Conservation (phyloP, 2,888 invertebrate genomes). For the Oxycera nigricornis region DNA sequence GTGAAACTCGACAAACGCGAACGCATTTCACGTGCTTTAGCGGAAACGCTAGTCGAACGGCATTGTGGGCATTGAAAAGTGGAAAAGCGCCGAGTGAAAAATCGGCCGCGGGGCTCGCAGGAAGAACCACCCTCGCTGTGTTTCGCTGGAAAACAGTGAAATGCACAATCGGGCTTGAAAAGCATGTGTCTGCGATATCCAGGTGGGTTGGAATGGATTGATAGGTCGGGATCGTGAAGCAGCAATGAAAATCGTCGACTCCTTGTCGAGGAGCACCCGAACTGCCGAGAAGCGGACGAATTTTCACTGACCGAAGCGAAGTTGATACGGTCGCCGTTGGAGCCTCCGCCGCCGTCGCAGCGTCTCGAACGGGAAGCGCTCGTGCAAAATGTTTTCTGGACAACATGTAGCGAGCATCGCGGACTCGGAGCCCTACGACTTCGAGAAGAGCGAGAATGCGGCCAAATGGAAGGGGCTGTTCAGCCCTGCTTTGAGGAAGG, state of each 20-base stretch:
- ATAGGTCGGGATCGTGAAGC: not conserved
- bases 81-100: constrained; percentile 8
- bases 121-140: too few species aligned
- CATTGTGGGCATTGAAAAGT: not conserved
- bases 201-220: not conserved
- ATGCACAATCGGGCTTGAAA: not conserved
- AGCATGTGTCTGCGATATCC: not conserved
- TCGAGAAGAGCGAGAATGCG: constrained; percentile 86
- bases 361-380: not conserved
- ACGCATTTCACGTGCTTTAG: too few species aligned
- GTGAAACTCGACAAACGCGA: not conserved
- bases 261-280: not conserved
- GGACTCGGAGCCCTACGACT: constrained; percentile 67
- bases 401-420: constrained; percentile 45
- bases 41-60: not conserved
- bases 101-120: too few species aligned
- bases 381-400: constrained; percentile 47
- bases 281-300: not conserved
- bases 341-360: not conserved
- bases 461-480: constrained; percentile 93
- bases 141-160: not conserved
- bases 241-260: not conserved
- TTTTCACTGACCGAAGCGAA: too few species aligned
- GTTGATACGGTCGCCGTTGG: not conserved
- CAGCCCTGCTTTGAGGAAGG: constrained; percentile 85